Base-by-base conservation (phyloP, 2,797 vertebrate genomes). In the Esox lucius region DNA sequence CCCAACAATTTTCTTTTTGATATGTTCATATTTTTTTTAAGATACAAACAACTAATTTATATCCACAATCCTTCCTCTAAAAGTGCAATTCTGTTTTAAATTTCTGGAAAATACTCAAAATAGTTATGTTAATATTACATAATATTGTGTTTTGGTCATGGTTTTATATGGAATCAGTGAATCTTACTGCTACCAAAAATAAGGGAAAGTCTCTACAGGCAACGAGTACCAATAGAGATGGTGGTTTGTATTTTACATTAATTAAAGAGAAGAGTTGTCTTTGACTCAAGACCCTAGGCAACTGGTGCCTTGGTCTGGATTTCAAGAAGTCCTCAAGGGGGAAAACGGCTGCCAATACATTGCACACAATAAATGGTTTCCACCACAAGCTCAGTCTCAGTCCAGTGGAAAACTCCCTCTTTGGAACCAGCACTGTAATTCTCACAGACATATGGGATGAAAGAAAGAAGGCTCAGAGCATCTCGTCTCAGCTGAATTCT, bases 161-260 rank as follows among this genome's bases (percentile, higher is more conserved):
- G 42, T 46, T 46, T 46, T 3, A 46, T 11, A 46, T 46, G 42
- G 9, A 46, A 46, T 46, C 42, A 46, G 11, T 46, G 49, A 64
- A 70, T 75, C 75, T 65, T 46, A 26, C 49, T 59, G 46, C 72
- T 56, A n/a, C 28, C 65, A 24, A 69, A 76, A 48, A 13, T 28
- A 31, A 33, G 24, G 33, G 26, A 66, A 66, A 66, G 64, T 5
- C 28, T 73, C 4, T 48, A 56, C 78, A 76, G 15, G 64, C 33
- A 74, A 61, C 16, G 9, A 48, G 56, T 48, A 0, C 70, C 5
- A 35, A 70, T 15, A 68, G n/a, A 51, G 4, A 59, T 42, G 15
- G 11, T 26, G n/a, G 62, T 72, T 42, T n/a, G 62, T 67, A 17
- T 81, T 75, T 31, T 35, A 64, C 62, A 46, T 61, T 11, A 6